Evolutionary conservation across 2,113 vertebrate species (phyloP), one percentile per base, ranked within the genome.

Genomic region (Ia io): DNA sequence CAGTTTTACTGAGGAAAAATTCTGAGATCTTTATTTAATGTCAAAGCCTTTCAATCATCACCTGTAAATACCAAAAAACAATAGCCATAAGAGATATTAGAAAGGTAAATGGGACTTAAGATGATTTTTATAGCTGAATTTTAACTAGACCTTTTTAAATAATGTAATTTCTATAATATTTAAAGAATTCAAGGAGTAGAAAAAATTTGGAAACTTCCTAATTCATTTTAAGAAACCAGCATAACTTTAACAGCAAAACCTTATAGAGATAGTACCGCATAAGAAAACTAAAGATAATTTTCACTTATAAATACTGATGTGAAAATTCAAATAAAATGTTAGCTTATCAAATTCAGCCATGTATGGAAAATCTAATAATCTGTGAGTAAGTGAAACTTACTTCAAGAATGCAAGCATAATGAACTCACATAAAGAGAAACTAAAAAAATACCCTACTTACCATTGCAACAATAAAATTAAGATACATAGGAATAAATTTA

Each of bases 241-340:
- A 67, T 53, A 76, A 84, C 37, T 76, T 78, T 35, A 84, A 79
- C 28, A 44, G 4, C 10, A 76, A 93, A 90, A 65, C 12, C 5
- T 69, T 61, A 49, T 9, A 56, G 23, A 87, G 8, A 59, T n/a
- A 67, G 12, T n/a, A 78, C 7, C 11, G 53, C 6, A 8, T 67
- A 44, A 89, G 32, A 76, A 87, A 88, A 82, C 7, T 37, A 71
- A 89, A 90, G 20, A 25, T 51, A 14, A 80, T 47, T 91, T 90
- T 91, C n/a, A 59, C 5, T 82, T 93, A 13, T 74, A n/a, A 85
- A 93, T 94, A 85, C 53, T 82, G 17, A 82, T 88, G 9, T 80
- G 13, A 92, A 93, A 90, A 53, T 84, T 84, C 25, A 84, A 85
- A 74, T 90, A 79, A 95, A 90, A 95, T 83, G 12, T 76, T 51